Evolutionary conservation across 1,140 invertebrate genomes (phyloP).

Genomic region (Lordiphosa stackelbergi): DNA sequence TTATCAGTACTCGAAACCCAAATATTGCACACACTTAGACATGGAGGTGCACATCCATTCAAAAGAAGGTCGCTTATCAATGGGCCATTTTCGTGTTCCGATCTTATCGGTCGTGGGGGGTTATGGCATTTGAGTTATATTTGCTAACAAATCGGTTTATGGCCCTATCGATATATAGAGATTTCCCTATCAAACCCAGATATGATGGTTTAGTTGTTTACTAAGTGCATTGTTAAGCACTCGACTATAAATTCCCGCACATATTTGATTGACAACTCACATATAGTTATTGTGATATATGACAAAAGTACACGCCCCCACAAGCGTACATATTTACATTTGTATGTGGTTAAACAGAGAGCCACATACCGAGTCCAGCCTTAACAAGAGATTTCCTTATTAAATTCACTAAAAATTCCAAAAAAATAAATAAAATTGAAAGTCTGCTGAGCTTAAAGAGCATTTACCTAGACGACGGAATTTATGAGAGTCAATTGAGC

Average conservation of each 20-base stretch:
- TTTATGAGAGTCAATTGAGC: slow-evolving; percentile 66
- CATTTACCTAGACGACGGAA: slow-evolving; percentile 32
- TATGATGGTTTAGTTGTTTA: slow-evolving; percentile 47
- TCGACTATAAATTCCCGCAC: slow-evolving; percentile 17
- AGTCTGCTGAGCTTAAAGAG: slow-evolving; percentile 5
- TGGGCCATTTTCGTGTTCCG: too few species aligned
- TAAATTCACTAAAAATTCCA: slow-evolving; percentile 56
- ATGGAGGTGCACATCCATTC: too few species aligned
- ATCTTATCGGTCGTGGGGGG: background rate
- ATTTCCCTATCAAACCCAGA: slow-evolving; percentile 46
- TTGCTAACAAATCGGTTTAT: slow-evolving; percentile 53
- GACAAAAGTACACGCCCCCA: slow-evolving; percentile 9
- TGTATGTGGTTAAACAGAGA: background rate
- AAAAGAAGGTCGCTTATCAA: too few species aligned
- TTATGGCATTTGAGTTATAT: slow-evolving; percentile 44
- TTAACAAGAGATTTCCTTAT: slow-evolving; percentile 71
- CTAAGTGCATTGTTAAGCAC: slow-evolving; percentile 37
- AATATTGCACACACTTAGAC: too few species aligned
- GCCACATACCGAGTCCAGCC: slow-evolving; percentile 20
- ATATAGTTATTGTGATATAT: slow-evolving; percentile 4
- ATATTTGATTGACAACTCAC: slow-evolving; percentile 43
- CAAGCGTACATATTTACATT: slow-evolving; percentile 7
- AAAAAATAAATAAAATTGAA: slow-evolving; percentile 17
- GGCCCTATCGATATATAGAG: slow-evolving; percentile 23
- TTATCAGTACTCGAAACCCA: too few species aligned